Percentiles rank a stretch among this genome's conserved stretches.
Conservation (phyloP, 1,140 invertebrate genomes). For the Gonatopus flavifemur region DNA sequence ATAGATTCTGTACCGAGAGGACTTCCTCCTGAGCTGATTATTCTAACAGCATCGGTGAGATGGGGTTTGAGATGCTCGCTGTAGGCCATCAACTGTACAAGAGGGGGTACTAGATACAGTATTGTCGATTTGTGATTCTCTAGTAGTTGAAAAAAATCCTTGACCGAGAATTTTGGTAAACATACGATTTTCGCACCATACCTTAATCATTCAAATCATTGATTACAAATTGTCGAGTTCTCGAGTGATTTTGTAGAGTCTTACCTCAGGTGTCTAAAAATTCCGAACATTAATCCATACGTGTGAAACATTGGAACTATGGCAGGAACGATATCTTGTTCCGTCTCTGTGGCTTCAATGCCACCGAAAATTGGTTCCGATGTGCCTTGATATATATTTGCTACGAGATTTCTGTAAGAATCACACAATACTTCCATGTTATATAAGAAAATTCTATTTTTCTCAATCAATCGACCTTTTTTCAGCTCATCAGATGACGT, state of each 20-base stretch:
- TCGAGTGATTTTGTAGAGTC: too few relatives aligned
- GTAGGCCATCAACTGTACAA: constrained; percentile 69
- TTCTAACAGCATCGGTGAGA: constrained; percentile 59
- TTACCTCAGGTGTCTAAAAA: constrained; percentile 59
- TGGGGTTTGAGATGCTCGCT: constrained; percentile 63
- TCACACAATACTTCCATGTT: too few relatives aligned
- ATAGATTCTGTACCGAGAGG: constrained; percentile 66
- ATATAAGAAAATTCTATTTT: too few relatives aligned
- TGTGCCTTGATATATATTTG: constrained; percentile 52
- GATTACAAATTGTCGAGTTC: too few relatives aligned
- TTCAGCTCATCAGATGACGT: too few relatives aligned
- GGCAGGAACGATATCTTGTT: constrained; percentile 62
- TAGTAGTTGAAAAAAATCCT: constrained; percentile 60
- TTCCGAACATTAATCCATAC: constrained; percentile 66
- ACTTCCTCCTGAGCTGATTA: constrained; percentile 70
- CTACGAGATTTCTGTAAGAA: constrained; percentile 57
- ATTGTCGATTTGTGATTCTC: constrained; percentile 60
- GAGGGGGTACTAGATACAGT: constrained; percentile 66
- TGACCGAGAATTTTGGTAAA: constrained; percentile 69
- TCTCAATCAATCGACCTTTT: too few relatives aligned
- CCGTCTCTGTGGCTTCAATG: constrained; percentile 41
- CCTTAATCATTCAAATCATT: too few relatives aligned
- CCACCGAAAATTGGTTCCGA: not conserved
- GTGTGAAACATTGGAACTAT: constrained; percentile 84
- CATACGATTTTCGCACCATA: constrained; percentile 70